Evolutionary conservation across 2,113 vertebrate species (phyloP).

Genomic region (Oryzias woworae): DNA sequence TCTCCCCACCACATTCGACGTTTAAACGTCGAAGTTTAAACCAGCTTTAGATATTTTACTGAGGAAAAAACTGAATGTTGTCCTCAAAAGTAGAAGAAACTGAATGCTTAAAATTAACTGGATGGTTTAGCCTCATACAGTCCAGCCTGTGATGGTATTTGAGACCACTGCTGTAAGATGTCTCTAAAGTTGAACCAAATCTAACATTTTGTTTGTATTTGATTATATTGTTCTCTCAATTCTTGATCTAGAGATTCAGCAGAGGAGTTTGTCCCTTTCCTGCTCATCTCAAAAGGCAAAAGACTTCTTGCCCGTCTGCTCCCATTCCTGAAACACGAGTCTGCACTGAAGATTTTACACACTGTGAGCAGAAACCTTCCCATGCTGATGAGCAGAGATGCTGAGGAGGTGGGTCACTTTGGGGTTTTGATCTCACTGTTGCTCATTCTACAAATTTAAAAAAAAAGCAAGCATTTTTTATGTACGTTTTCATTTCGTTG

Average conservation of each 20-base stretch:
- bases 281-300: constrained; percentile 90
- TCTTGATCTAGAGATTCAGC: constrained; percentile 76
- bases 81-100: no score
- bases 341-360: constrained; percentile 74
- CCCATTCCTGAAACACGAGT: constrained; percentile 79
- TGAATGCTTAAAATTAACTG: no score
- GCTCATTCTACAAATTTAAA: no score
- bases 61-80: no score
- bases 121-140: no score
- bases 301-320: constrained; percentile 83
- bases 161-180: neutral
- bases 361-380: constrained; percentile 82
- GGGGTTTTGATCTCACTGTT: no score
- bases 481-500: no score
- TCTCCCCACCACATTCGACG: no score
- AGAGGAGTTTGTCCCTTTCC: constrained; percentile 86
- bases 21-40: no score
- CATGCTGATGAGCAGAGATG: constrained; percentile 83
- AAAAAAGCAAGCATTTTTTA: no score
- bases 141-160: no score
- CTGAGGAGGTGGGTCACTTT: constrained; percentile 80
- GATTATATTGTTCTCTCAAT: neutral
- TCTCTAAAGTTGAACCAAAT: neutral
- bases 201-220: neutral
- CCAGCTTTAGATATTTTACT: no score